Evolutionary conservation across 2,113 vertebrate species (phyloP).

Genomic region (Cryptomyrus ogoouensis): DNA sequence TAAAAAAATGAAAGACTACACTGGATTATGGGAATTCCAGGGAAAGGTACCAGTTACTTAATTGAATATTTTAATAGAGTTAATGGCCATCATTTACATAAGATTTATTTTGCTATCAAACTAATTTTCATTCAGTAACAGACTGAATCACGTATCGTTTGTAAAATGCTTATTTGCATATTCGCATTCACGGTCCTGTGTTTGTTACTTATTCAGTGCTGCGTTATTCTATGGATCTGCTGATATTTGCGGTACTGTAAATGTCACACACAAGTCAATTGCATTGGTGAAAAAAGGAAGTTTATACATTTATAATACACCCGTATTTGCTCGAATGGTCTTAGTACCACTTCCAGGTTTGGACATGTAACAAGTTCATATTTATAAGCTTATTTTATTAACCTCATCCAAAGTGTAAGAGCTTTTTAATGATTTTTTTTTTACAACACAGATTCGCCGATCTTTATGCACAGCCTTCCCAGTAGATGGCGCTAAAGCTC

Average conservation of each 20-base stretch:
- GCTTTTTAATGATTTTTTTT: background rate
- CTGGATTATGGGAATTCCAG: background rate
- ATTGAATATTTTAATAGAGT: background rate
- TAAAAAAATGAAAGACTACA: background rate
- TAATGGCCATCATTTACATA: background rate
- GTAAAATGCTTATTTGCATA: background rate
- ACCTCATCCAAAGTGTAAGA: background rate
- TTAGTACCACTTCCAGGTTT: background rate
- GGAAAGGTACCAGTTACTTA: background rate
- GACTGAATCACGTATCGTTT: background rate
- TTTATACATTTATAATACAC: background rate
- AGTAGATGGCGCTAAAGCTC: slow-evolving; percentile 33
- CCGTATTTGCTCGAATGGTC: background rate
- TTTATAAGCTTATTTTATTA: background rate
- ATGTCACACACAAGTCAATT: background rate
- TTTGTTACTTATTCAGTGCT: background rate
- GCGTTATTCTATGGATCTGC: background rate
- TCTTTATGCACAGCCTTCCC: background rate
- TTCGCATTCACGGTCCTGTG: background rate
- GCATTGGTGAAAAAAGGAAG: background rate
- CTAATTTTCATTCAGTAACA: background rate
- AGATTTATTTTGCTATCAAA: background rate
- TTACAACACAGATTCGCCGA: too few relatives aligned
- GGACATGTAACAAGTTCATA: background rate
- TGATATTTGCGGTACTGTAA: background rate